phyloP scores from a whole-genome alignment of 2,888 invertebrate genomes.

The Cremastobaeus sp. region DNA sequence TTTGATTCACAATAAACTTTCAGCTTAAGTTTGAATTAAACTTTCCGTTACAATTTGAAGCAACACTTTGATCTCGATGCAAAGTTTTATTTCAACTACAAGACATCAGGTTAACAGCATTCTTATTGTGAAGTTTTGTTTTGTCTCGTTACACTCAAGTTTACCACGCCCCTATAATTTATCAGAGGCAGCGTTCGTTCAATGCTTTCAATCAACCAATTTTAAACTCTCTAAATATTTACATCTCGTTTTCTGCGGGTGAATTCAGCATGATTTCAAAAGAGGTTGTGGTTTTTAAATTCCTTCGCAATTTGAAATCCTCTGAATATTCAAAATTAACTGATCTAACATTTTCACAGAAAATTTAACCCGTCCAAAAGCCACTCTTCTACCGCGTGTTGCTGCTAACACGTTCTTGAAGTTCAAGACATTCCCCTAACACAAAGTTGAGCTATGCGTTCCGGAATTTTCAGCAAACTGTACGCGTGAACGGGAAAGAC shows the following conservation, averaged over 20 bases:
- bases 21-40: conserved; percentile 11
- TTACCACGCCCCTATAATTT: not conserved
- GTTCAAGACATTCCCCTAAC: conserved; percentile 45
- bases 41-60: conserved; percentile 20
- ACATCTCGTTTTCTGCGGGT: too few relatives aligned
- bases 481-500: conserved; percentile 26
- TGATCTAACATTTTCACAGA: not conserved
- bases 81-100: not conserved
- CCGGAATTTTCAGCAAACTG: conserved; percentile 33
- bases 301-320: too few relatives aligned
- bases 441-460: conserved; percentile 38
- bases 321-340: too few relatives aligned
- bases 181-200: too few relatives aligned
- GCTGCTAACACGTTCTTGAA: conserved; percentile 26
- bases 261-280: too few relatives aligned
- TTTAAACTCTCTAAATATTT: too few relatives aligned
- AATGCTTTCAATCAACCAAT: too few relatives aligned
- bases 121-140: conserved; percentile 10
- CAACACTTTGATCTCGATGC: conserved; percentile 12
- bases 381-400: conserved; percentile 12
- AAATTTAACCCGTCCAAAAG: conserved; percentile 6
- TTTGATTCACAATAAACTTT: conserved; percentile 17
- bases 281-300: too few relatives aligned
- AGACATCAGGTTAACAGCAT: conserved; percentile 10
- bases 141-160: conserved; percentile 6